Evolutionary conservation across 2,797 vertebrate genomes (phyloP).

Genomic region (Nasua narica): DNA sequence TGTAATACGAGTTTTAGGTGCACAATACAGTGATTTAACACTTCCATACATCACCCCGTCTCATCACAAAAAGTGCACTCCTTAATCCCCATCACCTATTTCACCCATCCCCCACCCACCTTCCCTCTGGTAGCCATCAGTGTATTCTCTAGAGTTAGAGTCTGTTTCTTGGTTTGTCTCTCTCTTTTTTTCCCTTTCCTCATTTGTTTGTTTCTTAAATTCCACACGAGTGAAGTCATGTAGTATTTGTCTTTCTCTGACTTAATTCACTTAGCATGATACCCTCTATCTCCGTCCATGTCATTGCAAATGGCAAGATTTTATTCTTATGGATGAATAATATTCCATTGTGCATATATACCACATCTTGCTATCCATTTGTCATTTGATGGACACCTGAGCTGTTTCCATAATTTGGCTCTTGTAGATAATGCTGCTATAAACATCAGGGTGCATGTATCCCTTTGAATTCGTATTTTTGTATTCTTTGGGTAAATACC

Average conservation of each 20-base stretch:
- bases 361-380: neutral
- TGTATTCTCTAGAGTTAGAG: neutral
- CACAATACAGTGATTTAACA: neutral
- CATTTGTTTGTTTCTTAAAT: neutral
- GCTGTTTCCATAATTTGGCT: neutral
- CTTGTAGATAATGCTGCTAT: neutral
- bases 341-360: neutral
- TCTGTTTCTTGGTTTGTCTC: neutral
- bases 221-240: neutral
- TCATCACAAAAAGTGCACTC: neutral
- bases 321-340: neutral
- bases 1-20: neutral
- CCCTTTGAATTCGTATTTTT: slow-evolving; percentile 47
- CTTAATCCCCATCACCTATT: neutral
- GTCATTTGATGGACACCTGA: neutral
- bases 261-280: neutral
- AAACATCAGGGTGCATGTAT: neutral
- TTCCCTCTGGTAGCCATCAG: neutral
- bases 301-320: neutral
- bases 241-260: neutral
- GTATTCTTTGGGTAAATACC: neutral
- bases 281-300: neutral
- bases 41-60: neutral
- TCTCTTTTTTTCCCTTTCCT: neutral
- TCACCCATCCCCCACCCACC: neutral